Conservation (phyloP, 2,888 invertebrate species). For the Phaonia tiefii region DNA sequence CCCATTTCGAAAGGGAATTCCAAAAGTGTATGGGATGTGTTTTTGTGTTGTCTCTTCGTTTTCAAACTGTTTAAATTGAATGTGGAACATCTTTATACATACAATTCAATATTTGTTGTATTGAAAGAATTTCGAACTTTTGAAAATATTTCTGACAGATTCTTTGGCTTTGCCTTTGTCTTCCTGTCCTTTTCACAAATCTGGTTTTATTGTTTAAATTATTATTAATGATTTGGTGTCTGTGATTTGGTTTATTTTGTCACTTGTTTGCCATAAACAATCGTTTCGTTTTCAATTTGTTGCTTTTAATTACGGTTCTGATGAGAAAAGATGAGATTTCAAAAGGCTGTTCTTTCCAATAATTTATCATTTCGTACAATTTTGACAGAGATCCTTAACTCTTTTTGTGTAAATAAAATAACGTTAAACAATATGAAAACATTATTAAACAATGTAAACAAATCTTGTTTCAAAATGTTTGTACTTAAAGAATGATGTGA, state of each 20-base stretch:
- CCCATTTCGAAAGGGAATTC: neutral
- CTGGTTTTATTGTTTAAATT: conserved; percentile 48
- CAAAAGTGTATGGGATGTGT: neutral
- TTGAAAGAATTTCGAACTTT: neutral
- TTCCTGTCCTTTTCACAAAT: neutral
- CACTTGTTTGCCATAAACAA: conserved; percentile 47
- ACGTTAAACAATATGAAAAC: too few species aligned
- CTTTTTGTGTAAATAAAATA: too few species aligned
- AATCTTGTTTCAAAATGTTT: too few species aligned
- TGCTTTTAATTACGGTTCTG: neutral
- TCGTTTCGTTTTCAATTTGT: conserved; percentile 20
- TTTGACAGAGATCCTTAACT: too few species aligned
- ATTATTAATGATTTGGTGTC: conserved; percentile 58
- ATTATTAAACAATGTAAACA: too few species aligned
- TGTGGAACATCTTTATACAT: too few species aligned
- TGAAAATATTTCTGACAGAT: conserved; percentile 18
- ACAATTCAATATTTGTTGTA: neutral
- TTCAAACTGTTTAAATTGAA: too few species aligned
- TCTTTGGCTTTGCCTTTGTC: neutral
- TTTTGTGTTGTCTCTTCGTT: too few species aligned
- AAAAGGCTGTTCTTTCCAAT: conserved; percentile 8
- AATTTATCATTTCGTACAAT: too few species aligned
- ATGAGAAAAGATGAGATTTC: neutral
- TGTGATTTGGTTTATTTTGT: conserved; percentile 53
- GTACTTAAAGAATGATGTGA: too few species aligned